Base-by-base conservation (phyloP, 2,888 invertebrate genomes). In the Ophioninae sp. region DNA sequence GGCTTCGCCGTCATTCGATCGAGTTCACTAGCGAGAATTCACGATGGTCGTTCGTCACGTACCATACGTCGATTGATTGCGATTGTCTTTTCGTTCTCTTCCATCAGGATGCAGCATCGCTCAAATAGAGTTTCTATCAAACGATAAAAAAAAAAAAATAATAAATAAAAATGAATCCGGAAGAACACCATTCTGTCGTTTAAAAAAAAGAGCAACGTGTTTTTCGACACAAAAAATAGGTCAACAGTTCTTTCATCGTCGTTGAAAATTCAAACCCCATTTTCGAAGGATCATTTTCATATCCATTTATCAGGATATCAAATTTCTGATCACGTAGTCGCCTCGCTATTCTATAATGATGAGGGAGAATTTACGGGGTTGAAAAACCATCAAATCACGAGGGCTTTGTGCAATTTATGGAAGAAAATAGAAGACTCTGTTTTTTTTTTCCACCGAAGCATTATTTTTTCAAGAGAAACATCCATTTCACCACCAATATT, bases 31-130 rank as follows among this genome's bases (percentile, higher is more conserved):
- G 85, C 89, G 90, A 89, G 91, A 91, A 91, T 91, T 91, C 90
- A 89, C 89, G 89, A 89, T 89, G 89, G 89, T 90, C 89, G 90
- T 91, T 90, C 88, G 87, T 89, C 89, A 89, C 87, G 85, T n/a
- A 87, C 88, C 88, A 89, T 90, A 89, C 88, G 88, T 85, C 87
- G 87, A 89, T 89, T 90, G 90, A 91, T 91, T 89, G 90, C 89
- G 0, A 87, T 88, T 85, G 88, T 86, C 86, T 86, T 86, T 85
- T 85, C 85, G 81, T 84, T 0, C 44, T 37, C 20, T 13, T 41
- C 62, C 10, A 50, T 13, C 21, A 37, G 13, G 39, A 50, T 41
- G 59, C 23, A 13, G 10, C 39, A 72, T 73, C 57, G 62, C 67
- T 73, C 73, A 69, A 20, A 74, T 37, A n/a, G 37, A 67, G 67